These are phyloP conservation scores for Scaptomyza pallida DNA, from an alignment of 1,140 invertebrate genomes.

Conservation along the genomic window DNA sequence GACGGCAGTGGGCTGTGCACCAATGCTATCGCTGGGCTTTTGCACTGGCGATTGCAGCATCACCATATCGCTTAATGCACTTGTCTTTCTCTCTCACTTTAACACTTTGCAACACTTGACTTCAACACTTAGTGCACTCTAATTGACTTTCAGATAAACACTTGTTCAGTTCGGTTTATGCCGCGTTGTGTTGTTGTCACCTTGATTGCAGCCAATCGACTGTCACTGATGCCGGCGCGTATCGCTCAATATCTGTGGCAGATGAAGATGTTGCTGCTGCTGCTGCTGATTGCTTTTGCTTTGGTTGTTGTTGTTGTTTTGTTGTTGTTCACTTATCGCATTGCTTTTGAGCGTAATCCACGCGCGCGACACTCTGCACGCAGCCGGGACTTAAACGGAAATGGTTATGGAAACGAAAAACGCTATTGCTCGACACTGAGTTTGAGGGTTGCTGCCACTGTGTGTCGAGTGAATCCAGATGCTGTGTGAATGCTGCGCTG, in stretches of 20 bases:
- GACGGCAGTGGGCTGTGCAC: slow-evolving; percentile 55
- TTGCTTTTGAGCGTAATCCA: slow-evolving; percentile 67
- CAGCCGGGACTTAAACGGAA: slow-evolving; percentile 61
- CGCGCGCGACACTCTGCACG: slow-evolving; percentile 61
- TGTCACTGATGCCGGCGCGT: slow-evolving; percentile 69
- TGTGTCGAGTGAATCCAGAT: slow-evolving; percentile 53
- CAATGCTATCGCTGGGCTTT: slow-evolving; percentile 65
- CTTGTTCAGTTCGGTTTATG: slow-evolving; percentile 7
- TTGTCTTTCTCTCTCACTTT: slow-evolving; percentile 16
- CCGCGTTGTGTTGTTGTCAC: slow-evolving; percentile 71
- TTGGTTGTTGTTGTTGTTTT: slow-evolving; percentile 1
- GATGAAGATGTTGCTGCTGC: slow-evolving; percentile 22
- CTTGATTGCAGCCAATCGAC: slow-evolving; percentile 82
- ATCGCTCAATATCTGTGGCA: slow-evolving; percentile 51
- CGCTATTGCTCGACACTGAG: slow-evolving; percentile 16
- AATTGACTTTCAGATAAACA: slow-evolving; percentile 11
- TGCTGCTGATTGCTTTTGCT: slow-evolving; percentile 7
- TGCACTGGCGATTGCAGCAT: slow-evolving; percentile 82
- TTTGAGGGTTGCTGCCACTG: slow-evolving; percentile 48
- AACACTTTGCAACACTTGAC: slow-evolving; percentile 10
- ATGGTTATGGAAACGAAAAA: slow-evolving; percentile 40
- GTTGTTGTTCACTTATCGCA: slow-evolving; percentile 63
- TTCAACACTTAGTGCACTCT: slow-evolving; percentile 3
- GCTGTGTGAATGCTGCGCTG: slow-evolving; percentile 36
- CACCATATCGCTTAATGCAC: slow-evolving; percentile 66